Base-by-base conservation (phyloP, 2,888 invertebrate genomes). In the Hirtodrosophila trivittata region DNA sequence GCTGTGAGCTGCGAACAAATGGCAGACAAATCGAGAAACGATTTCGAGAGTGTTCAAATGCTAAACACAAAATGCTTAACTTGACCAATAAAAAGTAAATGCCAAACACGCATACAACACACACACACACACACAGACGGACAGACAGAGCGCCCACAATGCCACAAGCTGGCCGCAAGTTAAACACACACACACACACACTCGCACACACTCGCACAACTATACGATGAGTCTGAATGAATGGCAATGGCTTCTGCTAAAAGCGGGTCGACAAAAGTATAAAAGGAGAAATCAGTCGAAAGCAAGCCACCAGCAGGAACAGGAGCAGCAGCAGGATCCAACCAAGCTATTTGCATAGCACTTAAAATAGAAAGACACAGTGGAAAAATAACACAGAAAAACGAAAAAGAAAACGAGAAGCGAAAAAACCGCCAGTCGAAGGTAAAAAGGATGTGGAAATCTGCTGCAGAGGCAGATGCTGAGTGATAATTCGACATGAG, bases 401-500 rank as follows among this genome's bases (percentile, higher is more conserved):
- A 35, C 35, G 35, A 5, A n/a, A 55, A 30, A 10, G 42, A 14
- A 42, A 13, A 18, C 32, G 32, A 12, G 12, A 35, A 43, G 32
- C 35, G 30, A 16, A 13, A 28, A 13, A 30, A 10, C 5, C 13
- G 1, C n/a, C 3, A n/a, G 25, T 43, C 32, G 28, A 51, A 67
- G 66, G 70, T 70, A 51, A 59, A 70, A 70, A 52, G 43, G 49
- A 70, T 63, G 71, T 67, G 67, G 42, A 70, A 66, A 70, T 66
- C 63, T 70, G 70, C 63, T 57, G 71, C 68, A 60, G 18, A 52
- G 69, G 41, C 50, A 72, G 50, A 56, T 68, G 66, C 51, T 62
- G 58, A 73, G 76, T 76, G 77, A 76, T 76, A 77, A 76, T 76
- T 78, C 74, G 66, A 75, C 65, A 68, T 74, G 68, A 75, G 74